Conservation (phyloP, 1,140 invertebrate genomes). For the Trissolcus basalis region DNA sequence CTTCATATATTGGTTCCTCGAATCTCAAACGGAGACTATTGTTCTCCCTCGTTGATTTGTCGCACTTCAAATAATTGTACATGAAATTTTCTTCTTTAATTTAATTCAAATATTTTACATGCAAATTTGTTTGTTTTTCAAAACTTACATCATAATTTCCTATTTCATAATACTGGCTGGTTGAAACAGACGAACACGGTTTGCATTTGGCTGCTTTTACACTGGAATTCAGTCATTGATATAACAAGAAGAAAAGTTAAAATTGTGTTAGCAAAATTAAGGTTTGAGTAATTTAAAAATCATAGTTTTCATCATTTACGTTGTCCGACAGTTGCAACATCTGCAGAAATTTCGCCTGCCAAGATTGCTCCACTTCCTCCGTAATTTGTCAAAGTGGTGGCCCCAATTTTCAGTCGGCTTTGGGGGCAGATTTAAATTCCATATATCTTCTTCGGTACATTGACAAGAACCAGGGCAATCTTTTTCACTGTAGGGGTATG, state of each 20-base stretch:
- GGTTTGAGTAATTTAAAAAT: too few species aligned
- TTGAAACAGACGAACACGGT: slow-evolving; percentile 36
- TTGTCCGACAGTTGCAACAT: slow-evolving; percentile 60
- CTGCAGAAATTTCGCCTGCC: slow-evolving; percentile 59
- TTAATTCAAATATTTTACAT: too few species aligned
- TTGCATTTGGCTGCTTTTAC: slow-evolving; percentile 54
- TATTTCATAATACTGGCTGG: neutral
- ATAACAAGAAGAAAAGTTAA: too few species aligned
- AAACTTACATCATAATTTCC: too few species aligned
- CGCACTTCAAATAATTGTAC: too few species aligned
- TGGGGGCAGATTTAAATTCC: slow-evolving; percentile 67
- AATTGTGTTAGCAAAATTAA: too few species aligned
- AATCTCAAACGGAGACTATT: neutral
- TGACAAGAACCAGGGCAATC: slow-evolving; percentile 61
- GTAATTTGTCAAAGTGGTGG: slow-evolving; percentile 63
- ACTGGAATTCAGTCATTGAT: slow-evolving; percentile 23
- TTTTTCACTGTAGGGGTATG: neutral
- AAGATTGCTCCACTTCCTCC: slow-evolving; percentile 69
- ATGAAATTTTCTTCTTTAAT: too few species aligned
- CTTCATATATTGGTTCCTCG: neutral
- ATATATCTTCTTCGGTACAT: slow-evolving; percentile 66
- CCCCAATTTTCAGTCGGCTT: slow-evolving; percentile 66
- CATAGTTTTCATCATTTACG: slow-evolving; percentile 52
- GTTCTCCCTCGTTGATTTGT: neutral
- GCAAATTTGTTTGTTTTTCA: too few species aligned